Conservation (phyloP, 1,140 invertebrate species). For the Gonatopus flavifemur region DNA sequence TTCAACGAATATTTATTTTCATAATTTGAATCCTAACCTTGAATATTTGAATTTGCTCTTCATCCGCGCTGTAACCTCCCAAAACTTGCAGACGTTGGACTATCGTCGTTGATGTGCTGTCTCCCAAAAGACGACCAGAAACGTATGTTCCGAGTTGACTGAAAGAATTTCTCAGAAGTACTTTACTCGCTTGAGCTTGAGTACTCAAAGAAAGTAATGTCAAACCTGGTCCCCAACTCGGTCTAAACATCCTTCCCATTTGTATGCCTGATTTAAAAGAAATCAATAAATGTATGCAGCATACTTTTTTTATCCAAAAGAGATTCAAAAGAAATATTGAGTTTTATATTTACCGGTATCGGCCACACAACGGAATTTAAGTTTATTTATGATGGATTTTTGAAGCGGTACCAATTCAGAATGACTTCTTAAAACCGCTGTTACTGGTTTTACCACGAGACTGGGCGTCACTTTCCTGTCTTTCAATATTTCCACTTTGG, state of each 20-base stretch:
- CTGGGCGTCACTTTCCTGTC: no score
- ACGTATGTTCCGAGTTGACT: conserved; percentile 43
- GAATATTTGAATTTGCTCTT: conserved; percentile 37
- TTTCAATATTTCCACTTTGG: no score
- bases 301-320: neutral
- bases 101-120: conserved; percentile 45
- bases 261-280: conserved; percentile 42
- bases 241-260: conserved; percentile 69
- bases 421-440: conserved; percentile 51
- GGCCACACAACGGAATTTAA: conserved; percentile 61
- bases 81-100: conserved; percentile 51
- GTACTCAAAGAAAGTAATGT: conserved; percentile 61
- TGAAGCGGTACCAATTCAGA: conserved; percentile 52
- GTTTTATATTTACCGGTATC: conserved; percentile 59
- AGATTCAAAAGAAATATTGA: neutral
- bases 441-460: conserved; percentile 26
- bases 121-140: conserved; percentile 34
- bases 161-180: conserved; percentile 39
- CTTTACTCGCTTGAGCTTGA: conserved; percentile 38
- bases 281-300: neutral
- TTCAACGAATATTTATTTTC: conserved; percentile 21
- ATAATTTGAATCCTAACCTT: conserved; percentile 35
- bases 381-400: conserved; percentile 52
- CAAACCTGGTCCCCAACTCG: conserved; percentile 74
- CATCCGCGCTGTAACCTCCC: conserved; percentile 36